Percentiles rank a stretch among this genome's conserved stretches.
Evolutionary conservation across 2,113 vertebrate genomes (phyloP).

Genomic region (Vireo altiloquus): DNA sequence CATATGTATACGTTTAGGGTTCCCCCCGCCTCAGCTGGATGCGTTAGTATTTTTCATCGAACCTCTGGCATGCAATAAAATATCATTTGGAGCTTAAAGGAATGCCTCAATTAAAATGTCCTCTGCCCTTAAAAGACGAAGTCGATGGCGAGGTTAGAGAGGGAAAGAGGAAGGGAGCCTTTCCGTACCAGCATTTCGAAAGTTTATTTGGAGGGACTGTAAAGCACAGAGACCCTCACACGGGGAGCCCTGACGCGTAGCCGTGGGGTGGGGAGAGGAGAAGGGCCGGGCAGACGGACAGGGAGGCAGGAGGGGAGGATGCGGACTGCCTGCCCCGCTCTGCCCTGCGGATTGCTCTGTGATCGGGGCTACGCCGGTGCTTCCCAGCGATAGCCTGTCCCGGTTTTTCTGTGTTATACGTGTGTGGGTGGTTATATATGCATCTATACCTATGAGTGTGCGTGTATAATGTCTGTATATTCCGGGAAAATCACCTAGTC

Average conservation of each 20-base stretch:
- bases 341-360: background rate
- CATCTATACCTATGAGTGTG: background rate
- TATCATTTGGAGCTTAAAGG: conserved; percentile 54
- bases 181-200: background rate
- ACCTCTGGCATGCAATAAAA: conserved; percentile 48
- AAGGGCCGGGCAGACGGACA: background rate
- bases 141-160: background rate
- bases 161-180: background rate
- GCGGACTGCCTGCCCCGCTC: background rate
- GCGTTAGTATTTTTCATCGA: conserved; percentile 20
- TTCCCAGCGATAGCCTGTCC: background rate
- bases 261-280: background rate
- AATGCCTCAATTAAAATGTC: conserved; percentile 32
- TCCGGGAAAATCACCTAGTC: background rate
- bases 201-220: conserved; percentile 29
- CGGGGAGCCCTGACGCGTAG: background rate
- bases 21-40: background rate
- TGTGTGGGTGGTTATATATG: background rate
- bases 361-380: background rate
- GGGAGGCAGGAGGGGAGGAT: background rate
- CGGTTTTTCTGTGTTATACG: background rate
- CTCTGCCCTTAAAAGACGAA: background rate
- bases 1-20: background rate
- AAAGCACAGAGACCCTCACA: background rate
- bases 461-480: background rate